These are phyloP conservation scores for Bellardia bayeri DNA, from an alignment of 2,888 invertebrate species.

Conservation along the genomic window DNA sequence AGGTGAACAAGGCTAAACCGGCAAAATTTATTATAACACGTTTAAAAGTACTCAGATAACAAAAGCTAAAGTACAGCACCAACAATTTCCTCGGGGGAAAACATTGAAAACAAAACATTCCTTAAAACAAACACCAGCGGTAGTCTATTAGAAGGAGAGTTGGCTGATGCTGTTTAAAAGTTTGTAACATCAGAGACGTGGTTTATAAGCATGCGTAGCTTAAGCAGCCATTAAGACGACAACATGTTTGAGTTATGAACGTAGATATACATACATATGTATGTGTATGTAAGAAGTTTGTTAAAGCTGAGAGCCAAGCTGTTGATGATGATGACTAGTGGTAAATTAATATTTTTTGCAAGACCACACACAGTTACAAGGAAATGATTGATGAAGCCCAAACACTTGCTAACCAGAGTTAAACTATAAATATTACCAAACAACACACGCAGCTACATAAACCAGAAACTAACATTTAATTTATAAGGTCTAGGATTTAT, in stretches of 20 bases:
- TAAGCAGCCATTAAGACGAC: conserved; percentile 54
- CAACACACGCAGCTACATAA: neutral
- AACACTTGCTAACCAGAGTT: conserved; percentile 37
- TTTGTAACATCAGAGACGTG: conserved; percentile 10
- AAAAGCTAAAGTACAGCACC: conserved; percentile 48
- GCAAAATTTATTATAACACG: conserved; percentile 68
- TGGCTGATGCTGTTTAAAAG: conserved; percentile 2
- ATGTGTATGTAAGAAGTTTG: conserved; percentile 1
- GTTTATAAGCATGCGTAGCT: conserved; percentile 43
- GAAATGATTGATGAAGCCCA: conserved; percentile 66
- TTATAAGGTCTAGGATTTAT: conserved; percentile 16
- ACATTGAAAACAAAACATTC: conserved; percentile 26
- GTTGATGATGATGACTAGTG: conserved; percentile 50
- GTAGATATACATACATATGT: no score
- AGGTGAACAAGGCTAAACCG: conserved; percentile 41
- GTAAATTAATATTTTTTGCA: conserved; percentile 56
- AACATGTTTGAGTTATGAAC: neutral
- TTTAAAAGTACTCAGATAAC: conserved; percentile 61
- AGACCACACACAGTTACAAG: conserved; percentile 61
- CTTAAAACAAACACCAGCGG: neutral
- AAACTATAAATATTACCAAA: neutral
- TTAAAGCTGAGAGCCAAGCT: neutral
- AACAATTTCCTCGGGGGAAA: conserved; percentile 62
- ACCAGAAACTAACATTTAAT: neutral
- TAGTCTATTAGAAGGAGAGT: conserved; percentile 3